Base-by-base conservation (phyloP, 2,888 invertebrate species). In the Arctia plantaginis region DNA sequence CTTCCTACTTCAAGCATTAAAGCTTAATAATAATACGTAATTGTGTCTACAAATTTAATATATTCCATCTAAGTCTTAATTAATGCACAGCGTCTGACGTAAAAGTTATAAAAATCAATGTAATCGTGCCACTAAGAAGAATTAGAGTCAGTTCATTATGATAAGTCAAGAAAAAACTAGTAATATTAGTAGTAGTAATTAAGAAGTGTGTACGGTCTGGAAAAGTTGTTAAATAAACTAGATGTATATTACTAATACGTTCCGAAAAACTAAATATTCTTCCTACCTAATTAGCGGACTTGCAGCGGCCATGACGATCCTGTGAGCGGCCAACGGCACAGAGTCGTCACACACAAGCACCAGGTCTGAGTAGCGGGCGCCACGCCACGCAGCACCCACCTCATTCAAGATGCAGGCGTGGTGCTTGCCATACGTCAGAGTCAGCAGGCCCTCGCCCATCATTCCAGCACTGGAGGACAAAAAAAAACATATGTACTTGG, bases 361-460 rank as follows among this genome's bases (percentile, higher is more conserved):
- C 95, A 98, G 97, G 96, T 98, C 98, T 78, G 98, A 98, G 94
- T 97, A 98, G 94, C 98, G 97, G 93, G 98, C 98, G 85, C 98
- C 98, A 88, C 97, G 97, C 96, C 98, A 98, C 96, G 98, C 98
- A 91, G 98, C 98, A 91, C 98, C 97, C 92, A 98, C 98, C 96
- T 98, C 98, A 95, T 98, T 98, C 94, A 98, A 97, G 96, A 98
- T 97, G 96, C 98, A 98, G 96, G 98, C 98, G 96, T 98, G 98
- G 97, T 98, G 98, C 96, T 98, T 98, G 96, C 98, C 98, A 96
- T 98, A 98, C 96, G 98, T 98, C 96, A 98, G 97, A 93, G 98
- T 98, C 96, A 98, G 97, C 96, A 98, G 96, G 90, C 97, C 97
- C 95, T 97, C 97, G 93, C 96, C 96, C 96, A 96, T 96, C 94